Evolutionary conservation across 2,113 vertebrate genomes (phyloP).

Genomic region (Origma solitaria): DNA sequence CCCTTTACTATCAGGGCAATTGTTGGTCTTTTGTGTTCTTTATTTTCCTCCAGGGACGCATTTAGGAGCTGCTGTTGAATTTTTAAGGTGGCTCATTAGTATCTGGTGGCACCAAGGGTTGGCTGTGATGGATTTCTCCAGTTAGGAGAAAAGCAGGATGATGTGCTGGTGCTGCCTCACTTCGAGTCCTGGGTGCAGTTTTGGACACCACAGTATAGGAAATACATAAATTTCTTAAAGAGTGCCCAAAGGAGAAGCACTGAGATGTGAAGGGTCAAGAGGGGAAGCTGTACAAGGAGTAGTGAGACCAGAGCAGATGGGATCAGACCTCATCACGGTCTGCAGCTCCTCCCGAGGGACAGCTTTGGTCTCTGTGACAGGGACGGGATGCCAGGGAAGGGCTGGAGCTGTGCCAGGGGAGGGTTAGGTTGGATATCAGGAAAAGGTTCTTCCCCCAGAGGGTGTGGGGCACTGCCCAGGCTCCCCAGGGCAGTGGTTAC

Average conservation of each 20-base stretch:
- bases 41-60: not conserved
- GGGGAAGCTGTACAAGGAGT: accelerated
- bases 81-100: not conserved
- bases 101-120: not conserved
- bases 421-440: not conserved
- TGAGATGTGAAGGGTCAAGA: not conserved
- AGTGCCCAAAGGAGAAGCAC: not conserved
- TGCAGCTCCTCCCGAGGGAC: not conserved
- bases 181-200: not conserved
- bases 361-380: not conserved
- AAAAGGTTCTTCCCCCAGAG: not conserved
- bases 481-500: not conserved
- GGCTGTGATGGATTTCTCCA: not conserved
- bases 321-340: not conserved
- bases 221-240: not conserved
- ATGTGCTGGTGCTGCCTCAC: not conserved
- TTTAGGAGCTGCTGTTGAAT: not conserved
- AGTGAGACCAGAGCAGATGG: not conserved
- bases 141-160: not conserved
- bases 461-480: not conserved
- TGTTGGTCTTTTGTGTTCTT: not conserved
- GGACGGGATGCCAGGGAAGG: no score
- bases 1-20: not conserved
- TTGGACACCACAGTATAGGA: not conserved
- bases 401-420: not conserved